Conservation (phyloP, 2,888 invertebrate species). For the Entomobrya proxima region DNA sequence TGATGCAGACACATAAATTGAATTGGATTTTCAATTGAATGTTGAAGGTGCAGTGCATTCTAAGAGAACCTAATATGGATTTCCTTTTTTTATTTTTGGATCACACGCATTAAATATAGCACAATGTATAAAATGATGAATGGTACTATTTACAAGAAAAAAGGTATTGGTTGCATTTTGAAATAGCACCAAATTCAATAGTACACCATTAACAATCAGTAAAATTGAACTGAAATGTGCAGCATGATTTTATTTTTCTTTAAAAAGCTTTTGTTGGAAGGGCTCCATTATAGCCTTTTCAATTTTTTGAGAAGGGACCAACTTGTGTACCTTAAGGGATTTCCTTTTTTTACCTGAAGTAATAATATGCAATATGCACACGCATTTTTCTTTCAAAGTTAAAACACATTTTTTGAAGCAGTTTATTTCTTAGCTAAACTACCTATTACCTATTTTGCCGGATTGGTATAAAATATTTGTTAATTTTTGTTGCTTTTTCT, state of each 20-base stretch:
- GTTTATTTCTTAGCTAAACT: slow-evolving; percentile 15
- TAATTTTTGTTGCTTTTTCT: background rate
- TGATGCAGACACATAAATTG: no score
- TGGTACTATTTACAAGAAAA: no score
- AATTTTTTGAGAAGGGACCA: slow-evolving; percentile 15
- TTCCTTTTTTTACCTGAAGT: background rate
- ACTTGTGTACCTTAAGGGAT: background rate
- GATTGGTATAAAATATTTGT: background rate
- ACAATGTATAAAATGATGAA: no score
- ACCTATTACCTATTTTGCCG: slow-evolving; percentile 7
- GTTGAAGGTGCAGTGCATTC: no score
- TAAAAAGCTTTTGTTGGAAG: background rate
- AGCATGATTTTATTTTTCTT: background rate
- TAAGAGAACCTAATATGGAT: background rate
- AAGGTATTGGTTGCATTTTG: no score
- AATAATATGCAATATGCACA: background rate
- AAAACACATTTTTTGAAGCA: background rate
- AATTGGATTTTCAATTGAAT: no score
- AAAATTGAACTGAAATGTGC: no score
- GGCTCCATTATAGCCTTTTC: background rate
- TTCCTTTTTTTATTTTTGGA: background rate
- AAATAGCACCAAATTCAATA: no score
- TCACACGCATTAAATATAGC: background rate
- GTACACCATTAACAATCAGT: no score
- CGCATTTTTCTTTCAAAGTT: background rate